Base-by-base conservation (phyloP, 2,113 vertebrate genomes). In the Bos javanicus region DNA sequence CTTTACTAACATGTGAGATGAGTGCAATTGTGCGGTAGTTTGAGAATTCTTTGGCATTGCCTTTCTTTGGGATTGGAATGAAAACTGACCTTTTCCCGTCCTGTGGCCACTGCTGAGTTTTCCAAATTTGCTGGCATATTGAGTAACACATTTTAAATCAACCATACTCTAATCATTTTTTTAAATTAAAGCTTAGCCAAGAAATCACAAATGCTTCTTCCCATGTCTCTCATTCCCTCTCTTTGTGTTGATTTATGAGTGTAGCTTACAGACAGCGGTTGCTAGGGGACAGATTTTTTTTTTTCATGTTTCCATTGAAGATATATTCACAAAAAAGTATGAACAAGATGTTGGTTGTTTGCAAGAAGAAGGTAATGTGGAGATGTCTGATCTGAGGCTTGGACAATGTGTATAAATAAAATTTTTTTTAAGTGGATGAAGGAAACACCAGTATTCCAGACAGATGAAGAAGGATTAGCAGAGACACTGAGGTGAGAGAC, bases 281-380 rank as follows among this genome's bases (percentile, higher is more conserved):
- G 94, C 85, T 97, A 96, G 28, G 74, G 92, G 92, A 90, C 92
- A 87, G 71, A 83, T 23, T 57, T 57, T 57, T 57, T 92, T 91
- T 92, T 62, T 67, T 94, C 52, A 91, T 43, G 59, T 89, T 71
- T 85, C 50, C 16, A 2, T 56, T 89, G 87, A 91, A 94, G 64
- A 67, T 36, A 36, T 78, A 86, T 81, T 57, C 80, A 57, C 21
- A 57, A 7, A 57, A 9, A 57, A 57, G 23, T 19, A 25, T 25
- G 56, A 57, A 57, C 56, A 57, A 57, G 8, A 25, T 57, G 56
- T 57, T 57, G 56, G 56, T 57, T 57, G 21, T 57, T 84, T 88
- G 39, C 43, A 92, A 78, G 57, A 86, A 74, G 71, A 87, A 76
- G 46, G 13, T n/a, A 50, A 90, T 7, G 14, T 83, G 15, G 81